Conservation (phyloP, 2,113 vertebrate species). For the Arothron firmamentum region DNA sequence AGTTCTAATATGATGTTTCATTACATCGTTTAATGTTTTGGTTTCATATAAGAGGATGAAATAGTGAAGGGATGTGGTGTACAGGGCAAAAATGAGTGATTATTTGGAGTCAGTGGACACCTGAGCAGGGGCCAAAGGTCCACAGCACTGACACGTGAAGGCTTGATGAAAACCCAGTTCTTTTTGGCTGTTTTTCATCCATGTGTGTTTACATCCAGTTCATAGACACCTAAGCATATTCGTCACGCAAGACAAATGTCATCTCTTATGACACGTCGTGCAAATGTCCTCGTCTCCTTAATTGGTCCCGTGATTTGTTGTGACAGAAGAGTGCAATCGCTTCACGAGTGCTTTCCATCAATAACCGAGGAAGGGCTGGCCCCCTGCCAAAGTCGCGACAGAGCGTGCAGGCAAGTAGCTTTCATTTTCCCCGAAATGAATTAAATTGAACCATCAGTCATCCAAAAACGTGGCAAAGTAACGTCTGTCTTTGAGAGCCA, state of each 20-base stretch:
- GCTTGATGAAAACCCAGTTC: too few relatives aligned
- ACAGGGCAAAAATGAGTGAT: too few relatives aligned
- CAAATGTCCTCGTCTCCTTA: constrained; percentile 33
- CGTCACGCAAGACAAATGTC: constrained; percentile 25
- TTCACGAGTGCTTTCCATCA: constrained; percentile 43
- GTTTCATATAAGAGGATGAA: too few relatives aligned
- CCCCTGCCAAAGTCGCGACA: constrained; percentile 17
- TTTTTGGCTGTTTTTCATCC: too few relatives aligned
- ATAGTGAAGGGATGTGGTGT: too few relatives aligned
- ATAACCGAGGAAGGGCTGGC: constrained; percentile 33
- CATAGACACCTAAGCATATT: constrained; percentile 41
- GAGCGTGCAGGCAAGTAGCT: constrained; percentile 4
- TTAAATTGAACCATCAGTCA: constrained; percentile 54
- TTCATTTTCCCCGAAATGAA: constrained; percentile 40
- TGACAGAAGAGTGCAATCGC: constrained; percentile 50
- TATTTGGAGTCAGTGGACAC: too few relatives aligned
- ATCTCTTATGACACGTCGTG: constrained; percentile 52
- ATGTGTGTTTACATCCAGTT: too few relatives aligned
- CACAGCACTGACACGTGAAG: too few relatives aligned
- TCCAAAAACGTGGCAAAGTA: constrained; percentile 3
- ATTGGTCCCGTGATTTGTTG: constrained; percentile 59
- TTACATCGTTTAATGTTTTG: too few relatives aligned
- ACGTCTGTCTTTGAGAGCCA: constrained; percentile 15
- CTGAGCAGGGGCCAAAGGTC: too few relatives aligned
- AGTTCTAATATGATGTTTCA: too few relatives aligned